Evolutionary conservation across 2,888 invertebrate genomes (phyloP), one percentile per base, ranked within the genome.

Genomic region (Venusia cambrica): DNA sequence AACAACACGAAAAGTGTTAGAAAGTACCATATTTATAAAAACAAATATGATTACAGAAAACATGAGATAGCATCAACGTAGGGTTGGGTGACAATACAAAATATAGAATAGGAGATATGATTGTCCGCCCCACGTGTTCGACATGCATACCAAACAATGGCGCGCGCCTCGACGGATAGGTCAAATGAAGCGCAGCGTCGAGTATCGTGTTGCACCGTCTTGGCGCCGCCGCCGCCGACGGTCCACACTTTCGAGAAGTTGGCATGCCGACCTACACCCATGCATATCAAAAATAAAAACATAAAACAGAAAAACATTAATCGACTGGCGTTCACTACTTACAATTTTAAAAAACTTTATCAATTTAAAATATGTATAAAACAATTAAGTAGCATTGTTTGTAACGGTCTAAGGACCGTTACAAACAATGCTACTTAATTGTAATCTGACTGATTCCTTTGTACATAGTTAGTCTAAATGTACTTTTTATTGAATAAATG

Each of bases 131-230:
- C 54, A 45, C 51, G 64, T 61, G 71, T 73, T 70, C 63, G 64
- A 72, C 70, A 71, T 61, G 69, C 65, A 70, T 70, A 62, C 47
- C 61, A 69, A 78, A 80, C 81, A 80, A 76, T 75, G 67, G 72
- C 64, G 67, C 62, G 66, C 66, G 73, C 65, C 62, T 68, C 63
- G 64, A 55, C 66, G 63, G 71, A 64, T 62, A 76, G 72, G 71
- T 78, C 77, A 84, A 83, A 85, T 77, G 81, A 79, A 75, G 71
- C 84, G 77, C 73, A 62, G 63, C 77, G 73, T 71, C 72, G 70
- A 71, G 67, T 80, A 79, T 84, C 83, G 70, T 77, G 73, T 85
- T 84, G 76, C 84, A 78, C 60, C 71, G 64, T 44, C 62, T 65
- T 75, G 83, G 84, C 83, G 84, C 83, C 81, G n/a, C n/a, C n/a